Evolutionary conservation across 2,797 vertebrate species (phyloP).

Genomic region (Ceyx erithaca): DNA sequence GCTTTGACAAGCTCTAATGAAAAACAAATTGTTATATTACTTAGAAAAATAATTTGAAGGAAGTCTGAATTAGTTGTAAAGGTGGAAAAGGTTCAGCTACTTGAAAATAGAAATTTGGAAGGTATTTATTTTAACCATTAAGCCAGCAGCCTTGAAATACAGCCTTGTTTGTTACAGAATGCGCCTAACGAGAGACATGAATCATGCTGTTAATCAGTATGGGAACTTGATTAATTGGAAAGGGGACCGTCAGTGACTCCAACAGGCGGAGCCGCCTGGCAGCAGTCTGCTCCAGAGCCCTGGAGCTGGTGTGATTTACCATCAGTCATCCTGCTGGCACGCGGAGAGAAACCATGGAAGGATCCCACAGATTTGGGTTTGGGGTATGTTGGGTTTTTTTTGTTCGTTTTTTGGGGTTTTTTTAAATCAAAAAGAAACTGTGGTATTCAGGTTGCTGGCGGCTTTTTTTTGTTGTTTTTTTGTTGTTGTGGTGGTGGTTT

Average conservation of each 20-base stretch:
- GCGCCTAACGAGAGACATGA: constrained; percentile 60
- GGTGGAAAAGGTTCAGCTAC: constrained; percentile 71
- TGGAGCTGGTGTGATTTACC: background rate
- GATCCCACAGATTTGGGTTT: background rate
- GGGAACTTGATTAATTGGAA: constrained; percentile 55
- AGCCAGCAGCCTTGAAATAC: constrained; percentile 51
- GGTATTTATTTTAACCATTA: constrained; percentile 60
- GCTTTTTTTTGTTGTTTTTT: background rate
- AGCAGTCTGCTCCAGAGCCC: background rate
- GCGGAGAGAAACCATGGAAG: background rate
- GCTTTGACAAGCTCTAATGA: constrained; percentile 75
- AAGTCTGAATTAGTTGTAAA: constrained; percentile 71
- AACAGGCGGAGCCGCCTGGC: constrained; percentile 24
- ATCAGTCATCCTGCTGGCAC: background rate
- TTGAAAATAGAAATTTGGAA: constrained; percentile 58
- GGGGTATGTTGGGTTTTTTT: background rate
- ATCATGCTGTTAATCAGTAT: constrained; percentile 68
- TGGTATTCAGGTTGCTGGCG: background rate
- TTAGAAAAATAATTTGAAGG: constrained; percentile 78
- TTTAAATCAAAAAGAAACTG: background rate
- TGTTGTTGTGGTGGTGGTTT: no score
- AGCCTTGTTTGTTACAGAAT: constrained; percentile 55
- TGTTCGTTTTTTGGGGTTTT: background rate
- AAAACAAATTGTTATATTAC: constrained; percentile 79
- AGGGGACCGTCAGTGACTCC: constrained; percentile 20